Evolutionary conservation across 2,797 vertebrate species (phyloP).

Genomic region (Loriculus beryllinus): DNA sequence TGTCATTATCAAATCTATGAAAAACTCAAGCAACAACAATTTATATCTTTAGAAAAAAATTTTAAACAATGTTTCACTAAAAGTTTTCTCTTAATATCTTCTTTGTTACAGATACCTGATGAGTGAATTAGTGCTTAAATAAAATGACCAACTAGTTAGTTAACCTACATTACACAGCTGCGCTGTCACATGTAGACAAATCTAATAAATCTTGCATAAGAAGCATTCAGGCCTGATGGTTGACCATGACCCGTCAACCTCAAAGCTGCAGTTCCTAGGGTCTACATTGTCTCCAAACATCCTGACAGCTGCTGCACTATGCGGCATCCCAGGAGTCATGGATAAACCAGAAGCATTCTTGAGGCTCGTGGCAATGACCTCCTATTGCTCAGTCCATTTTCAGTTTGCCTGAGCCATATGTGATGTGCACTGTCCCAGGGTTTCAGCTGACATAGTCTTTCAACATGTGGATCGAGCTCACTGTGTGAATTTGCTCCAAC

Average conservation of each 20-base stretch:
- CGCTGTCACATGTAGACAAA: not conserved
- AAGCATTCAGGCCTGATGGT: not conserved
- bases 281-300: not conserved
- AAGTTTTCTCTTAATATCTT: not conserved
- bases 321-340: not conserved
- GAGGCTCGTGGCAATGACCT: not conserved
- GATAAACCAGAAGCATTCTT: not conserved
- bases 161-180: not conserved
- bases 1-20: not conserved
- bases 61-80: not conserved
- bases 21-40: not conserved
- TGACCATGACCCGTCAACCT: fast-evolving
- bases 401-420: not conserved
- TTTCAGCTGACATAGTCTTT: not conserved
- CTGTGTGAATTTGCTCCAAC: not conserved
- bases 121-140: not conserved
- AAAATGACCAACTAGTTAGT: not conserved
- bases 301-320: not conserved
- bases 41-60: not conserved
- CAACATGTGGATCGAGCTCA: fast-evolving
- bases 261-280: not conserved
- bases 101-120: not conserved
- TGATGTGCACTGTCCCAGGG: not conserved
- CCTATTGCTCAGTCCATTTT: not conserved
- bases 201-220: not conserved